Evolutionary conservation across 2,888 invertebrate species (phyloP), one percentile per base, ranked within the genome.

Genomic region (Drosophila ustulata): DNA sequence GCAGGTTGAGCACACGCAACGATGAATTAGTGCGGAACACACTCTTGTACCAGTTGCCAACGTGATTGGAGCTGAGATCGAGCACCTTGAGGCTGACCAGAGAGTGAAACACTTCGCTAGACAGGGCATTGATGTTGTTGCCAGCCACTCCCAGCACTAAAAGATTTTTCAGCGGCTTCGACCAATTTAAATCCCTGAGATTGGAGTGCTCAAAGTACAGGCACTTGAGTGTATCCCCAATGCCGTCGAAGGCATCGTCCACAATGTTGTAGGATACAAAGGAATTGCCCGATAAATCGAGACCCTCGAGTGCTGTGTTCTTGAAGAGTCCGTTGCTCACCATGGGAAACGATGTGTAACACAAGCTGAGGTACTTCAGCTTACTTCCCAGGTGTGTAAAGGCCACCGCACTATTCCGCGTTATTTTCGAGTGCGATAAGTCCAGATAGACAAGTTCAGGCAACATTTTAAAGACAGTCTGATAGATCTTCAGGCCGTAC

Each of bases 281-380:
- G 0, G 84, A 85, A 76, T 95, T 95, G 0, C 93, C 93, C 0
- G 94, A 94, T n/a, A 95, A 41, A 71, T 95, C 95, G 3, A 95
- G 81, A 0, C 91, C 91, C 61, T 91, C 92, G 0, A 95, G 61
- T 0, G 91, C 90, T 0, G 93, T 94, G 0, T 90, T 90, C 3
- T 86, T 89, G 51, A 95, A 94, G 0, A 93, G 79, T 0, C 87
- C 80, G 3, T 90, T 83, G 5, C 90, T 81, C 0, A 94, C 80
- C 39, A 86, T 83, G 0, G 90, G 88, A 7, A 94, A 74, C 0
- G 92, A 92, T 0, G 94, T 92, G 11, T 93, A 91, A 66, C 95
- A 94, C 2, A 93, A 82, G 39, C 93, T 93, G 0, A 93, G 79
- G 39, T 90, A 90, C 47, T 90, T 85, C 2, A 93, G 51, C n/a